Conservation (phyloP, 2,888 invertebrate genomes). For the Himalopsyche anomala region DNA sequence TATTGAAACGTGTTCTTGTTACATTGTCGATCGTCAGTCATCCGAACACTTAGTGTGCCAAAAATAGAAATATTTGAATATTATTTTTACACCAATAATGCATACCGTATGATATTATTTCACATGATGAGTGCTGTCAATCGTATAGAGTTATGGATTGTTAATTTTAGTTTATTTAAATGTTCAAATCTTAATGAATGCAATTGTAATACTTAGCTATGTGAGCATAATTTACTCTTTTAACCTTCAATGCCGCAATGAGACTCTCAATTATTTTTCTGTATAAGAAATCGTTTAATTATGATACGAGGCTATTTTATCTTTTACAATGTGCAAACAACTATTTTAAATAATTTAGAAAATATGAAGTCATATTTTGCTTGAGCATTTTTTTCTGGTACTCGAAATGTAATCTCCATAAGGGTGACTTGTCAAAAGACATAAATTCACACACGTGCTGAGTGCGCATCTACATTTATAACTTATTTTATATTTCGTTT, state of each 20-base stretch:
- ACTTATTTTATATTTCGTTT: background rate
- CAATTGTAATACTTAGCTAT: no score
- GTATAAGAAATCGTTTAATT: background rate
- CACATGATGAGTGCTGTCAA: no score
- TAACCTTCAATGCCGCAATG: no score
- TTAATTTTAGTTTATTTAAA: no score
- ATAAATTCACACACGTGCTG: background rate
- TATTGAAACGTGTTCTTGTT: no score
- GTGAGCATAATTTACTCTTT: no score
- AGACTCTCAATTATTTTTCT: background rate
- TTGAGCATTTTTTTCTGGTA: background rate
- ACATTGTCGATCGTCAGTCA: background rate
- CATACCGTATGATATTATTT: no score
- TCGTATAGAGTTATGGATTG: no score
- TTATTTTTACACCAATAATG: no score
- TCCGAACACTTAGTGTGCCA: conserved; percentile 27
- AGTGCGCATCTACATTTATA: background rate
- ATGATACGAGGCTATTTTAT: conserved; percentile 24
- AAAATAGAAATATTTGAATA: background rate
- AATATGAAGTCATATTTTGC: background rate
- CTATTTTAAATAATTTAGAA: background rate
- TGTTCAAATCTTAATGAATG: no score
- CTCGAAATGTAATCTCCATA: no score
- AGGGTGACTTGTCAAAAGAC: background rate
- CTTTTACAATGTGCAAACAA: background rate